These are phyloP conservation scores for Ammodramus savannarum DNA, from an alignment of 2,113 vertebrate genomes.

Conservation along the genomic window DNA sequence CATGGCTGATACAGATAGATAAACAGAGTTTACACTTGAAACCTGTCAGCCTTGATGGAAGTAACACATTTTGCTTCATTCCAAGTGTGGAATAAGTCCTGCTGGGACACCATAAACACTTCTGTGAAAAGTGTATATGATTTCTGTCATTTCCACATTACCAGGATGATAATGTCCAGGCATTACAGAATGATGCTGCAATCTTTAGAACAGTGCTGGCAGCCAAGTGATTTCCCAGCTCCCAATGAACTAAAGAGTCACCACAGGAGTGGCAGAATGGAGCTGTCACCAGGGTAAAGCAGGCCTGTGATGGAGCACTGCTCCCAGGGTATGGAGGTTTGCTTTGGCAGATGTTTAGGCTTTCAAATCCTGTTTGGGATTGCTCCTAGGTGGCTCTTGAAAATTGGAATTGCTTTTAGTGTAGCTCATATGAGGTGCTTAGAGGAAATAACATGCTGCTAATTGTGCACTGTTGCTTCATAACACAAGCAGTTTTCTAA, in stretches of 20 bases:
- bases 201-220: background rate
- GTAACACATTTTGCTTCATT: background rate
- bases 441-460: background rate
- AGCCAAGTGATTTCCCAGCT: background rate
- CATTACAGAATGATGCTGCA: background rate
- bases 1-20: background rate
- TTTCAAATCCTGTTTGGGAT: background rate
- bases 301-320: background rate
- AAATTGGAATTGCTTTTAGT: background rate
- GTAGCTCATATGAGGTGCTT: background rate
- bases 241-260: background rate
- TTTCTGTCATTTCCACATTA: background rate
- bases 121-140: background rate
- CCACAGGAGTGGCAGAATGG: accelerated
- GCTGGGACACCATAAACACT: background rate
- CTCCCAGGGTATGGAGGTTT: background rate
- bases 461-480: background rate
- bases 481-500: background rate
- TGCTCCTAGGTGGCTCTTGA: background rate
- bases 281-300: background rate
- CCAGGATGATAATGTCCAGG: background rate
- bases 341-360: background rate
- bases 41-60: background rate
- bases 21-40: background rate
- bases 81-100: background rate